Evolutionary conservation across 2,797 vertebrate genomes (phyloP), one percentile per base, ranked within the genome.

Genomic region (Enteromius paludinosus): DNA sequence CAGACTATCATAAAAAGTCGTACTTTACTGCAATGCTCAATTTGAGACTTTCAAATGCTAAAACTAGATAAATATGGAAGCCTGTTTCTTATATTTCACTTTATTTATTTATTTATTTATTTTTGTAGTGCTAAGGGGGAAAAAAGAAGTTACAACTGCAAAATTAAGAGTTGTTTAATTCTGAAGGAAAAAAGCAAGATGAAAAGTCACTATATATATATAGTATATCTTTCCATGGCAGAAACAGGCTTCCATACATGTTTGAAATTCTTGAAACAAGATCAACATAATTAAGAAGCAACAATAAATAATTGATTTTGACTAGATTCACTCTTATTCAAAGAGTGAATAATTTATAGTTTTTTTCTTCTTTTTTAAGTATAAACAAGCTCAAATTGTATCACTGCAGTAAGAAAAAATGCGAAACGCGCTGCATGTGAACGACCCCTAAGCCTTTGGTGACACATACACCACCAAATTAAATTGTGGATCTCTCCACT

Each of bases 271-370:
- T 18, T 35, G 33, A 10, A 65, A 20, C 17, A 14, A 68, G n/a
- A 65, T 65, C 12, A 66, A 45, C 15, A 69, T 45, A 25, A 14
- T 70, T 70, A 7, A 43, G 66, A 69, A 69, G 38, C n/a, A 43
- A n/a, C n/a, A 9, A 69, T 25, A 0, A 69, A 45, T 45, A 2
- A n/a, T 3, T n/a, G 10, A 25, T 43, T 43, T 43, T 3, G 38
- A 8, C n/a, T 68, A 68, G n/a, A 68, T 68, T n/a, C n/a, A 23
- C 12, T 3, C 43, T 3, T n/a, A 68, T 25, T 68, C n/a, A 68
- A 12, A 69, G 1, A 17, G 23, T 8, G 64, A 41, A n/a, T 12
- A 4, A n/a, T 68, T 68, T 41, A 23, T 15, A 2, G 1, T 2
- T 8, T 30, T 62, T 56, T 11, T 56, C 3, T 14, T 17, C 3